phyloP scores from a whole-genome alignment of 2,888 invertebrate genomes.

The Aspidiotus destructor region DNA sequence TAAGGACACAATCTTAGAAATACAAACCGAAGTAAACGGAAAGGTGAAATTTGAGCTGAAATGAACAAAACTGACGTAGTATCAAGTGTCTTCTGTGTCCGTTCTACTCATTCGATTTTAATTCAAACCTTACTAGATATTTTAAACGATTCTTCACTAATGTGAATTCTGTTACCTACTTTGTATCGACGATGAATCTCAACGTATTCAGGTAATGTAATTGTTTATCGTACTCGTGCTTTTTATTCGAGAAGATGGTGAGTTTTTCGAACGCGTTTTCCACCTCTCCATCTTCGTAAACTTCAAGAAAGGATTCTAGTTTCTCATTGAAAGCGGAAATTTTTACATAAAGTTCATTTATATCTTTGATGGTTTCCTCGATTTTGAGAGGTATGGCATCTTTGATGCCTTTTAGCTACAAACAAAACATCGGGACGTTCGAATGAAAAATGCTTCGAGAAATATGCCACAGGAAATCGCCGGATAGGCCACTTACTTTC shows the following conservation, averaged over 20 bases:
- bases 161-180: neutral
- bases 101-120: too few relatives aligned
- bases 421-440: too few relatives aligned
- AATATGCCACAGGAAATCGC: too few relatives aligned
- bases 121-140: too few relatives aligned
- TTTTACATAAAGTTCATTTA: neutral
- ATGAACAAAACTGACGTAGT: too few relatives aligned
- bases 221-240: slow-evolving; percentile 12
- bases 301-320: slow-evolving; percentile 9
- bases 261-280: slow-evolving; percentile 23
- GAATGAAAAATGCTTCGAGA: too few relatives aligned
- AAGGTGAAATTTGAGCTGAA: too few relatives aligned
- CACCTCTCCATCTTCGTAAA: slow-evolving; percentile 17
- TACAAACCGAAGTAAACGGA: too few relatives aligned
- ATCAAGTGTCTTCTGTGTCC: too few relatives aligned
- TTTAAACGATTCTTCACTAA: too few relatives aligned
- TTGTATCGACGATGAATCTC: slow-evolving; percentile 19
- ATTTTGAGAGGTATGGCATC: slow-evolving; percentile 10
- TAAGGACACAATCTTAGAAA: too few relatives aligned
- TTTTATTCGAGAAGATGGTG: slow-evolving; percentile 10
- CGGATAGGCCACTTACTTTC: slow-evolving; percentile 6
- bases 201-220: slow-evolving; percentile 21
- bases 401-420: slow-evolving; percentile 1
- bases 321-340: slow-evolving; percentile 6
- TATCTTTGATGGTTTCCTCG: neutral